A percentile compares a stretch with the other conserved stretches of the same genome.
Conservation (phyloP, 2,797 vertebrate species). For the Oreochromis grahami region DNA sequence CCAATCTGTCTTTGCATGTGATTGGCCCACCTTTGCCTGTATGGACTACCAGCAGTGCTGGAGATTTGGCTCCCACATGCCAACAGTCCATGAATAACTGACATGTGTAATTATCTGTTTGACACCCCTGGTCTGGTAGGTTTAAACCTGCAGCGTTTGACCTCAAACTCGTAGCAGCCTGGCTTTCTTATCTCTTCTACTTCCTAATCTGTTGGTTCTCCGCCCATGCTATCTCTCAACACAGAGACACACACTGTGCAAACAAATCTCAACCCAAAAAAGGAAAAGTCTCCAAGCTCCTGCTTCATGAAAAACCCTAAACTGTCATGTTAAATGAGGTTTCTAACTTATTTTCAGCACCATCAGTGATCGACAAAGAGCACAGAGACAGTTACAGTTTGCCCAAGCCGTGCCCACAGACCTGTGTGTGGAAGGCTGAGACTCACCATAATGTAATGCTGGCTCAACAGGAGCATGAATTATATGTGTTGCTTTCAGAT, state of each 20-base stretch:
- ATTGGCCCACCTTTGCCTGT: not conserved
- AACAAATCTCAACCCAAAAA: not conserved
- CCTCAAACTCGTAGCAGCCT: not conserved
- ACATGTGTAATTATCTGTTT: not conserved
- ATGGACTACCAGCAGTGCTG: not conserved
- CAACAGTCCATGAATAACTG: not conserved
- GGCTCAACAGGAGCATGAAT: not conserved
- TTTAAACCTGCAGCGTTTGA: conserved; percentile 16
- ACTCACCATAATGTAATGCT: not conserved
- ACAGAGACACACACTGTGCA: not conserved
- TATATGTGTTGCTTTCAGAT: not conserved
- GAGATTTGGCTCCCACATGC: not conserved
- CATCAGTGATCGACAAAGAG: not conserved
- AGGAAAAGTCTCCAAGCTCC: not conserved
- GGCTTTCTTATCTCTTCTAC: conserved; percentile 11
- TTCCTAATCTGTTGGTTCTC: not conserved
- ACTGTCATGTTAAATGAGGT: not conserved
- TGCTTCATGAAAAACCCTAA: not conserved
- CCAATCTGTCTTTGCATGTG: not conserved
- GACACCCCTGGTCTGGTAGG: not conserved
- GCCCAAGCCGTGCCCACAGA: not conserved
- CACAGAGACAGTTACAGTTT: not conserved
- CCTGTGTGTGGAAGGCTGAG: not conserved
- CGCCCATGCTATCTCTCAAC: conserved; percentile 1
- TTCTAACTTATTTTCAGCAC: not conserved